Conservation (phyloP, 2,888 invertebrate genomes). For the Imbricaverruca yamaguchii region DNA sequence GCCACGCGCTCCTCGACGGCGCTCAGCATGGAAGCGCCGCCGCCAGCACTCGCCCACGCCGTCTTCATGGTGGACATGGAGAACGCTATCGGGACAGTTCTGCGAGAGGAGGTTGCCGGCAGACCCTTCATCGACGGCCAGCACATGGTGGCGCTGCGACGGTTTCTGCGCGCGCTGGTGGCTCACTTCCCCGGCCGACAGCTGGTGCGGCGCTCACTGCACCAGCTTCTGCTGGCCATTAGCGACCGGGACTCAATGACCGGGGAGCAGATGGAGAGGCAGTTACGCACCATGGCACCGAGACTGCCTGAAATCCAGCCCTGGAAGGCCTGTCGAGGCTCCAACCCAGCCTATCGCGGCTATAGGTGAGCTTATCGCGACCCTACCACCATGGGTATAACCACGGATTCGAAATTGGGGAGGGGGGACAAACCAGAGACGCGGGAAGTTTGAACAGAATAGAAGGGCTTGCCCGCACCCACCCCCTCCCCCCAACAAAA, state of each 20-base stretch:
- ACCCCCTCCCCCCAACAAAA: too few species aligned
- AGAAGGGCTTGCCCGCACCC: too few species aligned
- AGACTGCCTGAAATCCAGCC: too few species aligned
- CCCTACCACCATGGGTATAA: slow-evolving; percentile 69
- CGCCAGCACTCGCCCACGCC: neutral
- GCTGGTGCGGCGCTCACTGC: slow-evolving; percentile 57
- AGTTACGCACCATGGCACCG: slow-evolving; percentile 22
- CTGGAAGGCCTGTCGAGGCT: slow-evolving; percentile 26
- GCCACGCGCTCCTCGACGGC: neutral
- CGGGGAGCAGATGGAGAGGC: slow-evolving; percentile 41
- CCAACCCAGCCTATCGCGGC: slow-evolving; percentile 47
- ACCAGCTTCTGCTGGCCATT: slow-evolving; percentile 43
- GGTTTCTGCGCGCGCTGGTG: slow-evolving; percentile 61
- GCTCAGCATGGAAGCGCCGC: neutral
- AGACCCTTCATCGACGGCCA: slow-evolving; percentile 62
- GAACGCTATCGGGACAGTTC: slow-evolving; percentile 70
- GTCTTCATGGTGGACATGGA: slow-evolving; percentile 69
- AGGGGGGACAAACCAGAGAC: too few species aligned
- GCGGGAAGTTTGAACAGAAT: too few species aligned
- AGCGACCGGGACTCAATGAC: slow-evolving; percentile 37
- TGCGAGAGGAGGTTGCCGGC: slow-evolving; percentile 74
- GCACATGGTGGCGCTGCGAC: slow-evolving; percentile 61
- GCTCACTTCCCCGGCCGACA: slow-evolving; percentile 71
- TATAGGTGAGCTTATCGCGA: slow-evolving; percentile 65
- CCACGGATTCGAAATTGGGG: too few species aligned